Evolutionary conservation across 2,888 invertebrate genomes (phyloP), one percentile per base, ranked within the genome.

Genomic region (Platycnemis pennipes): DNA sequence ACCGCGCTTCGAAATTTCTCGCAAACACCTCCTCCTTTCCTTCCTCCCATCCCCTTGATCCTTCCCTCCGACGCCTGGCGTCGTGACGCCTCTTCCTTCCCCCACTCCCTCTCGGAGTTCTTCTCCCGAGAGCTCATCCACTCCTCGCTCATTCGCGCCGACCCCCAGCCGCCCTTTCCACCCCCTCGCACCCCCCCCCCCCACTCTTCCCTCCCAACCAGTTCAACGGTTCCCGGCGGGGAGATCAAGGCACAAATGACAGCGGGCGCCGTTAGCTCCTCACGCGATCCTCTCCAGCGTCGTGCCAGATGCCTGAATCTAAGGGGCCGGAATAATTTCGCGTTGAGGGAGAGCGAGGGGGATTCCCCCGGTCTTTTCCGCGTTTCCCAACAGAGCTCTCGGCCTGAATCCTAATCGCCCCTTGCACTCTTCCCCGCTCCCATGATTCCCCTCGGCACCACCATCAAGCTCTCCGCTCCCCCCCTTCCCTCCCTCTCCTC

Each of bases 221-320:
- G 53, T 53, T 89, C 42, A 42, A 53, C 56, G 49, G 53, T 56
- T 89, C 42, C 37, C 89, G 26, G 89, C 42, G 37, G 53, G 22
- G 49, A 91, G 77, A 77, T 77, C 77, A 77, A 77, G 77, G 77
- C 91, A 91, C 63, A 44, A 91, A 69, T 63, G 63, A 56, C 91
- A 22, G 44, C 91, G n/a, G 53, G 19, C 91, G 91, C 91, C 91
- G 53, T 91, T 44, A 91, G 44, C 42, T 56, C 22, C 63, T 37
- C 91, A 69, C 91, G 63, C 91, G 91, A 42, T 63, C 63, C 63
- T 56, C 91, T 63, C 63, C 49, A 37, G 49, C 46, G 46, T 89
- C 31, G 63, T 91, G 56, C 91, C 56, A 53, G 49, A 37, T 89
- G 53, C 88, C 88, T 89, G 53, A 42, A 19, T 91, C 63, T 63